phyloP scores from a whole-genome alignment of 2,113 vertebrate species.

The Dipodomys stephensi region DNA sequence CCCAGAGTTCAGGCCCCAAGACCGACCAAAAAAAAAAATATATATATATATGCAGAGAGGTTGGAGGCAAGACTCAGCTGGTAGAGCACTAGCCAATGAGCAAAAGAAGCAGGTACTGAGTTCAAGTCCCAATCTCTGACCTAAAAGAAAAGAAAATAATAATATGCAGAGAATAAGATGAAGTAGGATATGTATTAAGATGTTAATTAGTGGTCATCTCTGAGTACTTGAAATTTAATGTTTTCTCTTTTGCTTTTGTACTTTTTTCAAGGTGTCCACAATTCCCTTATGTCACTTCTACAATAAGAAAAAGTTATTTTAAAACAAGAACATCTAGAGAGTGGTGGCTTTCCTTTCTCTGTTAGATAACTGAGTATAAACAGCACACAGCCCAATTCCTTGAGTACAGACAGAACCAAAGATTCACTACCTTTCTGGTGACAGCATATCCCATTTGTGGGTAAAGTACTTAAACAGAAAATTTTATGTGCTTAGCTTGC shows the following conservation, averaged over 20 bases:
- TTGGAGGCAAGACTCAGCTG: too few relatives aligned
- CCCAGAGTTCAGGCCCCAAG: too few relatives aligned
- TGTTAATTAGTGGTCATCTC: not conserved
- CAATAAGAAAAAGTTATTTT: constrained; percentile 42
- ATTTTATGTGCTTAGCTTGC: constrained; percentile 1
- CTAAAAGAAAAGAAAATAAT: not conserved
- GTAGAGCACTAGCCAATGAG: too few relatives aligned
- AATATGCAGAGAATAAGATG: constrained; percentile 15
- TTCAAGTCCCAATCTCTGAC: too few relatives aligned
- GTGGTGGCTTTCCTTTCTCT: not conserved
- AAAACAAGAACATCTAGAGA: constrained; percentile 37
- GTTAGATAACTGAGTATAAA: constrained; percentile 19
- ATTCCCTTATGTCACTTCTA: not conserved
- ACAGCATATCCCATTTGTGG: not conserved
- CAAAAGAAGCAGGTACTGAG: too few relatives aligned
- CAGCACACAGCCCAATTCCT: not conserved
- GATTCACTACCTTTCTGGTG: not conserved
- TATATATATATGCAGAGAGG: not conserved
- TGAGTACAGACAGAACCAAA: not conserved
- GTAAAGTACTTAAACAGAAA: constrained; percentile 37
- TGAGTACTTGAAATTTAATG: not conserved
- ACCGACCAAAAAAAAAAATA: too few relatives aligned
- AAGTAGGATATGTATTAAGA: not conserved
- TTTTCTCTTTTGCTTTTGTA: constrained; percentile 32
- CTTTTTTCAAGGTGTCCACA: not conserved